These are phyloP conservation scores for Serilophus lunatus DNA, from an alignment of 2,113 vertebrate genomes.

Conservation along the genomic window DNA sequence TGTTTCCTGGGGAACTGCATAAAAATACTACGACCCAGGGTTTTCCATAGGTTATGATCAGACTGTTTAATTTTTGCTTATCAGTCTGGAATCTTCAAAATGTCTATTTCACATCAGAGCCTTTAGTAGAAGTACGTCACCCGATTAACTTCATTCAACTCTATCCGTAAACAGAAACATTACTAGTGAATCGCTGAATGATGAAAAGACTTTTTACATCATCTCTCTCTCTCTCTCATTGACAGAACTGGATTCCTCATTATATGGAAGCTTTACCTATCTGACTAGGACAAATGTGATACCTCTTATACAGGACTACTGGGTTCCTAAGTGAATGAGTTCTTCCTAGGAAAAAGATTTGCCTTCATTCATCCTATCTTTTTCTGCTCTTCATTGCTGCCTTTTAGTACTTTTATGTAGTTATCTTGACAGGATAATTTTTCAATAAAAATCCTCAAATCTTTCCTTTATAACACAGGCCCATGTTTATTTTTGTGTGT, in stretches of 20 bases:
- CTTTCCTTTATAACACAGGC: neutral
- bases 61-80: neutral
- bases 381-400: neutral
- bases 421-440: neutral
- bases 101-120: neutral
- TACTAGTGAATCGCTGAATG: neutral
- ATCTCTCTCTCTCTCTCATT: neutral
- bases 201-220: neutral
- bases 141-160: neutral
- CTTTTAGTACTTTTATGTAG: neutral
- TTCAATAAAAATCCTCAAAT: neutral
- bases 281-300: neutral
- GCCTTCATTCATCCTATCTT: neutral
- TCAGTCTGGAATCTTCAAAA: neutral
- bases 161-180: neutral
- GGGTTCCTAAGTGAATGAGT: no score
- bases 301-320: neutral
- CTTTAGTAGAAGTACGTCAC: neutral
- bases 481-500: neutral
- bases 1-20: neutral
- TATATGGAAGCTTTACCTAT: neutral
- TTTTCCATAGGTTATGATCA: neutral
- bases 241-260: neutral
- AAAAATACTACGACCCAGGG: neutral
- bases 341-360: neutral